Conservation (phyloP, 2,797 vertebrate species). For the Sebastes iracundus region DNA sequence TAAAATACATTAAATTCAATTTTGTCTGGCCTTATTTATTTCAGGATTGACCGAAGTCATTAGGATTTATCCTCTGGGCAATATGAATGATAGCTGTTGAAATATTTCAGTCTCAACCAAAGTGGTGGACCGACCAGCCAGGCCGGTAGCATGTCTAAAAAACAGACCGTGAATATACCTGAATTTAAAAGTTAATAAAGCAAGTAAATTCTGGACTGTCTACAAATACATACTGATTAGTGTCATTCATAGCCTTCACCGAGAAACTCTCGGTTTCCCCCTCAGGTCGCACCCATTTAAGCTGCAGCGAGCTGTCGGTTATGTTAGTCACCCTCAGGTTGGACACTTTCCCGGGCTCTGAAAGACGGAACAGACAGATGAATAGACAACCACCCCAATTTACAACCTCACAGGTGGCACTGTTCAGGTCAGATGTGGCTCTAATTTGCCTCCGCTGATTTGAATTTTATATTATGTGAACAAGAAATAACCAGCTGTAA, state of each 20-base stretch:
- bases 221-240: neutral
- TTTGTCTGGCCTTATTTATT: neutral
- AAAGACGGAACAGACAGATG: neutral
- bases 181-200: neutral
- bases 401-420: neutral
- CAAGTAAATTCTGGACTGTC: neutral
- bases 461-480: constrained; percentile 1
- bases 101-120: neutral
- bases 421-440: neutral
- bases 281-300: neutral
- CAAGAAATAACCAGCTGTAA: neutral
- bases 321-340: accelerated
- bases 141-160: neutral
- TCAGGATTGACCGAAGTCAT: neutral
- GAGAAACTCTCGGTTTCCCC: neutral
- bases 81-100: neutral
- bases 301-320: accelerated
- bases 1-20: neutral
- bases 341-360: constrained; percentile 63
- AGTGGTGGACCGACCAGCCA: neutral
- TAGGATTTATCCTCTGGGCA: neutral
- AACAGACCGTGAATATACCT: neutral
- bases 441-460: constrained; percentile 26
- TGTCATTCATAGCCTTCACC: accelerated
- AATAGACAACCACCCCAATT: neutral